Evolutionary conservation across 2,113 vertebrate species (phyloP).

Genomic region (Phylloscopus whistleri): DNA sequence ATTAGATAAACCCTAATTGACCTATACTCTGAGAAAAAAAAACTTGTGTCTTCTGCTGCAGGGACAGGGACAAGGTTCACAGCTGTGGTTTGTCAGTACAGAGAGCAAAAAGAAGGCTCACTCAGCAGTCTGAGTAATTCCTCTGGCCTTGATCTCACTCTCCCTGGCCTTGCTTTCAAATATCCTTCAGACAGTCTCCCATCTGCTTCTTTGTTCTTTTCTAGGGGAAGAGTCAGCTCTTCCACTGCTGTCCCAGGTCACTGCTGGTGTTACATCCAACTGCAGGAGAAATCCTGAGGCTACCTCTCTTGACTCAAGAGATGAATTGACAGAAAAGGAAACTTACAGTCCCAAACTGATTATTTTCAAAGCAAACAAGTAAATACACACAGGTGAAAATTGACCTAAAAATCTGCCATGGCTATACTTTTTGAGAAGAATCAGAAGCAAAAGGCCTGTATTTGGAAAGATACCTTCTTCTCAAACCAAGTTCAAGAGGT

Average conservation of each 20-base stretch:
- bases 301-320: background rate
- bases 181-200: background rate
- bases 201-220: background rate
- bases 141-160: background rate
- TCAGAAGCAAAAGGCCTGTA: background rate
- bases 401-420: background rate
- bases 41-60: background rate
- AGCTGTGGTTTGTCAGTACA: background rate
- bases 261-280: background rate
- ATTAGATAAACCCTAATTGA: background rate
- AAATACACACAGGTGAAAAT: background rate
- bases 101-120: background rate
- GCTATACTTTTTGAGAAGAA: background rate
- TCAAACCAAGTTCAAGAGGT: background rate
- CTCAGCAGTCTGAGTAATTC: background rate
- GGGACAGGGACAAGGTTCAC: background rate
- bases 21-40: background rate
- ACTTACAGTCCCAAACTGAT: background rate
- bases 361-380: background rate
- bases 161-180: background rate
- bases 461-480: background rate
- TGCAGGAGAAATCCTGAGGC: background rate
- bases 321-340: background rate
- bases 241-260: background rate
- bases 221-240: background rate